Base-by-base conservation (phyloP, 2,797 vertebrate species). In the Hemitrygon akajei region DNA sequence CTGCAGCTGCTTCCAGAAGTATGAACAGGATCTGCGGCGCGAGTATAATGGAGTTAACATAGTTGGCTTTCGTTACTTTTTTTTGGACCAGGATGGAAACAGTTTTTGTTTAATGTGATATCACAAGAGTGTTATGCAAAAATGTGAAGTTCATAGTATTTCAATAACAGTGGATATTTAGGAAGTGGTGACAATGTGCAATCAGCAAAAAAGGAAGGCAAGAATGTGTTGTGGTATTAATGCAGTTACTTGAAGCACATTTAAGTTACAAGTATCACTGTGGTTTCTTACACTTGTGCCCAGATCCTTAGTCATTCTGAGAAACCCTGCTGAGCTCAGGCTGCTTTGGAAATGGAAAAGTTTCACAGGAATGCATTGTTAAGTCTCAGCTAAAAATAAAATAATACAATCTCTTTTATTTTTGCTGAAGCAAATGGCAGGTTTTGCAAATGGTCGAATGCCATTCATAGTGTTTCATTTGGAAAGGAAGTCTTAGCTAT, bases 181-280 rank as follows among this genome's bases (percentile, higher is more conserved):
- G 98, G 98, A 99, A 99, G 97, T 97, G 96, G 97, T 97, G 96
- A 96, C 97, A 98, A 97, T 97, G 97, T 98, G 98, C 98, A 97
- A 97, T 97, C 96, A 95, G 96, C 96, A 97, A 96, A 99, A 97
- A 95, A 95, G 98, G 98, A 99, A 98, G 96, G 96, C 96, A 96
- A 95, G 16, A 96, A 96, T 96, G 94, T 95, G 94, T 97, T 98
- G 98, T 95, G 97, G 98, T 98, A 97, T 98, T 97, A 97, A 97
- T 97, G 96, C 97, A 98, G 97, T 98, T 98, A 98, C 98, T 98
- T 97, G 95, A 96, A 98, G 97, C 97, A 98, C 96, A 97, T 97
- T 97, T 97, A 97, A 97, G 96, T 96, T 97, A 95, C 96, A 97
- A 97, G 96, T 96, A 96, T 97, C 95, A 96, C 95, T 97, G 97